These are phyloP conservation scores for Morpho helenor DNA, from an alignment of 2,888 invertebrate genomes.

Conservation along the genomic window DNA sequence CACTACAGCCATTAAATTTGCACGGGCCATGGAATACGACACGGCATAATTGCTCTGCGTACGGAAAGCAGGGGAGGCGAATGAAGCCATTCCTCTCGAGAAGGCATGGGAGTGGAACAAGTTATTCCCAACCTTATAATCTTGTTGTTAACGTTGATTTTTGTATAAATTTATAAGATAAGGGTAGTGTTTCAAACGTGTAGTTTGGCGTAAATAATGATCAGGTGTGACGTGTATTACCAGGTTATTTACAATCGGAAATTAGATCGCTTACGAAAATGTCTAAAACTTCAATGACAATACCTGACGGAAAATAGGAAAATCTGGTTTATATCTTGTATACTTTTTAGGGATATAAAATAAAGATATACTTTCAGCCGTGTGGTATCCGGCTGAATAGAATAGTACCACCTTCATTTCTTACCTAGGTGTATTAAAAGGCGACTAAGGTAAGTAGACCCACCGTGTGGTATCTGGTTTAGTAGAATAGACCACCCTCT, in stretches of 20 bases:
- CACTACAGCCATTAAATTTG: slow-evolving; percentile 51
- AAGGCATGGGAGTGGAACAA: background rate
- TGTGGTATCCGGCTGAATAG: too few relatives aligned
- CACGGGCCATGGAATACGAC: slow-evolving; percentile 50
- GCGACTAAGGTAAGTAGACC: too few relatives aligned
- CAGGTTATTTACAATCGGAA: background rate
- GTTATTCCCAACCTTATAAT: slow-evolving; percentile 17
- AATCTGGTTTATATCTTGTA: too few relatives aligned
- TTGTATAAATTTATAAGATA: background rate
- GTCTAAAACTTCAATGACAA: too few relatives aligned
- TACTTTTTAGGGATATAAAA: too few relatives aligned
- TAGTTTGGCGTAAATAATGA: slow-evolving; percentile 57
- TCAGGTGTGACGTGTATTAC: slow-evolving; percentile 19
- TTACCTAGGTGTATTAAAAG: too few relatives aligned
- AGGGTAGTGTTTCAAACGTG: slow-evolving; percentile 40
- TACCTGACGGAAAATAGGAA: too few relatives aligned
- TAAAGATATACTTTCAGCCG: too few relatives aligned
- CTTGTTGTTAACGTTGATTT: slow-evolving; percentile 6
- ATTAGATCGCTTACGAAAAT: too few relatives aligned
- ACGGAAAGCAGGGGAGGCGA: slow-evolving; percentile 39
- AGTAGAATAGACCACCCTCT: too few relatives aligned
- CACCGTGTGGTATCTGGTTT: too few relatives aligned
- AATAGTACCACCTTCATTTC: too few relatives aligned
- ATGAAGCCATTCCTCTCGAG: slow-evolving; percentile 52
- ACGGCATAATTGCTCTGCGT: slow-evolving; percentile 45